Conservation (phyloP, 2,113 vertebrate genomes). For the Pao palembangensis region DNA sequence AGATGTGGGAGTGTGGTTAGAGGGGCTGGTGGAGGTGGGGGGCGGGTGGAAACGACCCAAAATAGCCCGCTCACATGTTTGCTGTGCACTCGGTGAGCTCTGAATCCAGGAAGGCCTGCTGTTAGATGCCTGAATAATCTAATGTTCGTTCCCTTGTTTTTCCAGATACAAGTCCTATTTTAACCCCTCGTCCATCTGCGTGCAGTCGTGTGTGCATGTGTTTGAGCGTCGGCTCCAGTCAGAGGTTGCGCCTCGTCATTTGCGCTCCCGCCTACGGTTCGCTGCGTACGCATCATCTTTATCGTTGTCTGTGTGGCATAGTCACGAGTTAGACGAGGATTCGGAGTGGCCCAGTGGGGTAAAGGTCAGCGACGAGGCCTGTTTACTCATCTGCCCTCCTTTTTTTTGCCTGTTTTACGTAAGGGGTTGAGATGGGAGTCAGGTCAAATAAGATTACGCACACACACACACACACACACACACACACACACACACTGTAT, state of each 20-base stretch:
- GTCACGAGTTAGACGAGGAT: conserved; percentile 16
- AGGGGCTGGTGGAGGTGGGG: conserved; percentile 8
- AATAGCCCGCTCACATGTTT: conserved; percentile 70
- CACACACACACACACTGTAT: neutral
- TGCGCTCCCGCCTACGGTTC: neutral
- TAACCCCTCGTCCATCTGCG: too few relatives aligned
- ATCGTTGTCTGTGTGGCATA: neutral
- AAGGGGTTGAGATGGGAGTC: conserved; percentile 9
- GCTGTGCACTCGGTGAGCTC: conserved; percentile 47
- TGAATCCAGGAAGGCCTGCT: conserved; percentile 41
- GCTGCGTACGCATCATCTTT: conserved; percentile 2
- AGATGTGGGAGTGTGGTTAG: conserved; percentile 56
- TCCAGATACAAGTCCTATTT: too few relatives aligned
- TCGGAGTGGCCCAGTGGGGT: conserved; percentile 9
- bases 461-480: conserved; percentile 11
- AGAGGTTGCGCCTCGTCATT: conserved; percentile 1
- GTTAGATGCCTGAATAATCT: conserved; percentile 50
- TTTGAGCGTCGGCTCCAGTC: conserved; percentile 3
- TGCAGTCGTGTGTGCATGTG: conserved; percentile 4
- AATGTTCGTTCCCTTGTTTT: conserved; percentile 42
- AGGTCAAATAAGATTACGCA: conserved; percentile 38
- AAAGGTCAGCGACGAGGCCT: conserved; percentile 27
- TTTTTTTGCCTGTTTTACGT: conserved; percentile 5
- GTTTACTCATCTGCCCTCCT: conserved; percentile 4
- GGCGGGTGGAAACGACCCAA: conserved; percentile 40